phyloP scores from a whole-genome alignment of 1,140 invertebrate genomes.

The Aphis gossypii region DNA sequence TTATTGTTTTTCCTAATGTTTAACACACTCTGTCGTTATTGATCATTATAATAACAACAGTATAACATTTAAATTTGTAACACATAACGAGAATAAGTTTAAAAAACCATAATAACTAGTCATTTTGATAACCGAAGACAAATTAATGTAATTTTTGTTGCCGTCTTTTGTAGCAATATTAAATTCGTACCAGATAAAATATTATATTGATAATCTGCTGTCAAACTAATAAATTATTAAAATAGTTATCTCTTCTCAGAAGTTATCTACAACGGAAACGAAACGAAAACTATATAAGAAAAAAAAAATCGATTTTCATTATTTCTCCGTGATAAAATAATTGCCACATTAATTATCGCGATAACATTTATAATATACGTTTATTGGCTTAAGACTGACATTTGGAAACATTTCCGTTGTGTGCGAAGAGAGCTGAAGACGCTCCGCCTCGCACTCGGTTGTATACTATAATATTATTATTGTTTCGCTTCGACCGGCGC shows the following conservation, averaged over 20 bases:
- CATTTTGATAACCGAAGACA: not conserved
- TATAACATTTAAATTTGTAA: not conserved
- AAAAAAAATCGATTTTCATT: slow-evolving; percentile 13
- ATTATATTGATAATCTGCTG: not conserved
- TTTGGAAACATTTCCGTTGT: not conserved
- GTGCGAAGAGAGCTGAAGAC: not conserved
- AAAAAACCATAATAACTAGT: not conserved
- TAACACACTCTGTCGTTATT: not conserved
- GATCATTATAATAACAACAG: not conserved
- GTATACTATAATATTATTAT: not conserved
- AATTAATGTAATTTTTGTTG: not conserved
- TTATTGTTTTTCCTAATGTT: not conserved
- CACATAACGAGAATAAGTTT: not conserved
- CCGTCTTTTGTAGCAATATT: not conserved
- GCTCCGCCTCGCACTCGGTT: not conserved
- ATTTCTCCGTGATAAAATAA: not conserved
- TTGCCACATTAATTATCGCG: slow-evolving; percentile 13
- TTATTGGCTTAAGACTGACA: slow-evolving; percentile 2
- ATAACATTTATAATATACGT: slow-evolving; percentile 12
- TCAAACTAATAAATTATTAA: not conserved
- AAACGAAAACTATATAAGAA: not conserved
- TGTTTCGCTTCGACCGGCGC: not conserved
- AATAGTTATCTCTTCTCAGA: slow-evolving; percentile 16
- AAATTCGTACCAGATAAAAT: not conserved
- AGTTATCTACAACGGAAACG: slow-evolving; percentile 14